Evolutionary conservation across 2,888 invertebrate genomes (phyloP).

Genomic region (Melolontha melolontha): DNA sequence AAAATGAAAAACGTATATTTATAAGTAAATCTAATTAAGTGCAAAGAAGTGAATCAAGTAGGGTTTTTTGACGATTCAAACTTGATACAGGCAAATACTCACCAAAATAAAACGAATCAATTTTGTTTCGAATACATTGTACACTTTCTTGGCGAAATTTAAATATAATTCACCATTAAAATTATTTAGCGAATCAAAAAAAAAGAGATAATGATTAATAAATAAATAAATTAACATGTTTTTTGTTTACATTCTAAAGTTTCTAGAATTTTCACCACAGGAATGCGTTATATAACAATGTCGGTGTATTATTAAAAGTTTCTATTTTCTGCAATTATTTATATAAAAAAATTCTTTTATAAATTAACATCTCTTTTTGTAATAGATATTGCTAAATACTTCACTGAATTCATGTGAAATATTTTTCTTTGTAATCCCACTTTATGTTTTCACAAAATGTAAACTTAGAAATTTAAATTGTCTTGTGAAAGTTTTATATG

Average conservation of each 20-base stretch:
- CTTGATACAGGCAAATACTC: too few species aligned
- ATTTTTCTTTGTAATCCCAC: conserved; percentile 23
- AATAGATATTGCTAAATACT: conserved; percentile 19
- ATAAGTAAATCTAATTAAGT: too few species aligned
- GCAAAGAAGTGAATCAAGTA: too few species aligned
- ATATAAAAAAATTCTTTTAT: conserved; percentile 16
- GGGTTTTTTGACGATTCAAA: too few species aligned
- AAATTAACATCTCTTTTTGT: conserved; percentile 5
- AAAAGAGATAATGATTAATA: neutral
- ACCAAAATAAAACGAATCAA: too few species aligned
- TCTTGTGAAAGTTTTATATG: conserved; percentile 14
- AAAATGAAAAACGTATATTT: too few species aligned
- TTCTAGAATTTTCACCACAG: conserved; percentile 28
- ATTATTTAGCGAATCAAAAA: neutral
- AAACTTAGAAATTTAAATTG: conserved; percentile 19
- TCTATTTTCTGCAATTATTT: conserved; percentile 20
- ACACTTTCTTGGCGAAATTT: too few species aligned
- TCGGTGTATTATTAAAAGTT: conserved; percentile 9
- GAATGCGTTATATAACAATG: conserved; percentile 15
- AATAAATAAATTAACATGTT: conserved; percentile 2
- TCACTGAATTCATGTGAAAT: conserved; percentile 14
- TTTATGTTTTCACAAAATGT: conserved; percentile 11
- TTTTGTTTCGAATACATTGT: too few species aligned
- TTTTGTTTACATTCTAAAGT: conserved; percentile 1
- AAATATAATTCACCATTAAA: too few species aligned